A percentile compares a stretch with the other conserved stretches of the same genome.
These are phyloP conservation scores for Callionymus lyra DNA, from an alignment of 2,113 vertebrate species.

Conservation along the genomic window DNA sequence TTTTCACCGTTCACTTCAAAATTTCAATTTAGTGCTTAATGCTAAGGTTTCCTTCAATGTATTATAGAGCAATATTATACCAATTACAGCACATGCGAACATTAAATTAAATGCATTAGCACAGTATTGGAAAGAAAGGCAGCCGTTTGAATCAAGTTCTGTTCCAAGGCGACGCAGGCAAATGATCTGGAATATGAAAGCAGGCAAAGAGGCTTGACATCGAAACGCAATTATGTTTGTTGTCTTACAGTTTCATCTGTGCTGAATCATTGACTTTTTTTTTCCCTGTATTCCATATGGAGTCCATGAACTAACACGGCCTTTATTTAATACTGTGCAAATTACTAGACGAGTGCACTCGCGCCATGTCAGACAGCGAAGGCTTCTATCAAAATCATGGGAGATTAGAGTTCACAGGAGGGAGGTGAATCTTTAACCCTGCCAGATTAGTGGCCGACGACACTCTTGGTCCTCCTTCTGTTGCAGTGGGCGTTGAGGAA, in stretches of 20 bases:
- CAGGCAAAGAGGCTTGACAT: constrained; percentile 26
- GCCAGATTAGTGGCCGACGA: not conserved
- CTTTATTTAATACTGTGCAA: constrained; percentile 25
- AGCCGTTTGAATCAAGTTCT: constrained; percentile 67
- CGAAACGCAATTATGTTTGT: constrained; percentile 44
- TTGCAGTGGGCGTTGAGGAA: not conserved
- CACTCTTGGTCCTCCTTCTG: not conserved
- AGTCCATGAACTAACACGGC: constrained; percentile 15
- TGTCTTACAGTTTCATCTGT: constrained; percentile 42
- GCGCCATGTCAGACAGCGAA: not conserved
- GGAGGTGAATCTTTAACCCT: constrained; percentile 1
- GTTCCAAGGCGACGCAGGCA: constrained; percentile 46
- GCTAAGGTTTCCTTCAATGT: constrained; percentile 78
- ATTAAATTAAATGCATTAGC: constrained; percentile 85
- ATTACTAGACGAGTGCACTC: constrained; percentile 6
- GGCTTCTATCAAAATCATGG: not conserved
- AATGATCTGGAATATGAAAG: constrained; percentile 47
- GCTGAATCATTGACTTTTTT: constrained; percentile 30
- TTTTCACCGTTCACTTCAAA: constrained; percentile 86
- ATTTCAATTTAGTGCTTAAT: constrained; percentile 91
- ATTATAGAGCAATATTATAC: constrained; percentile 82
- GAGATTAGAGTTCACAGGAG: constrained; percentile 3
- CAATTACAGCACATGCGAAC: constrained; percentile 78
- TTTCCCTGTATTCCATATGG: constrained; percentile 32
- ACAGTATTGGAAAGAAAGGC: constrained; percentile 73